Evolutionary conservation across 2,797 vertebrate species (phyloP).

Genomic region (Oreortyx pictus): DNA sequence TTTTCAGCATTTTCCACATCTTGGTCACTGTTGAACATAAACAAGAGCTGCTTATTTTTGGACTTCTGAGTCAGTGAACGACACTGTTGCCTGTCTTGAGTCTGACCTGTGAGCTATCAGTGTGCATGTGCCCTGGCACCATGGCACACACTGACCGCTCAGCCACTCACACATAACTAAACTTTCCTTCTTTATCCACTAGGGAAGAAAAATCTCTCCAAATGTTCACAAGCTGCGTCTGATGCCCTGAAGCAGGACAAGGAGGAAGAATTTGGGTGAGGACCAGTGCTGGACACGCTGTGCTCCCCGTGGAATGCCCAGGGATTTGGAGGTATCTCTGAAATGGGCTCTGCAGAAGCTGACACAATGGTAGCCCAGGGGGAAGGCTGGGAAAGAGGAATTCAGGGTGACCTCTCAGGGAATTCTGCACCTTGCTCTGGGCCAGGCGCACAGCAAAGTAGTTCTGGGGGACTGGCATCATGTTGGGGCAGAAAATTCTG

Average conservation of each 20-base stretch:
- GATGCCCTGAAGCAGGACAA: not conserved
- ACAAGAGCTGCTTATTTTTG: not conserved
- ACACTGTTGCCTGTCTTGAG: not conserved
- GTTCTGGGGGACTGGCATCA: not conserved
- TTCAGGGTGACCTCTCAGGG: constrained; percentile 18
- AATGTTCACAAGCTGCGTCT: no score
- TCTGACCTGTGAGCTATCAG: not conserved
- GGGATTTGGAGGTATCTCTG: not conserved
- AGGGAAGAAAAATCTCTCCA: not conserved
- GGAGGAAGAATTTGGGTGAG: not conserved
- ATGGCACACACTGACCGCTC: not conserved
- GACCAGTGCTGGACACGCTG: not conserved
- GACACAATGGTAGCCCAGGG: not conserved
- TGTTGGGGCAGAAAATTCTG: not conserved
- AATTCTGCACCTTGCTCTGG: constrained; percentile 7
- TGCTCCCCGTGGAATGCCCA: fast-evolving
- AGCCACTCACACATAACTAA: not conserved
- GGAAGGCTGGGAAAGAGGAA: constrained; percentile 22
- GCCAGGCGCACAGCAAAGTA: not conserved
- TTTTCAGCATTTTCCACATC: not conserved
- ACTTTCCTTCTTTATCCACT: not conserved
- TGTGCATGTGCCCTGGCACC: not conserved
- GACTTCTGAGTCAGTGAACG: not conserved
- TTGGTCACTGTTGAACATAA: not conserved
- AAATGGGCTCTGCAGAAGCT: constrained; percentile 1